Evolutionary conservation across 1,140 invertebrate genomes (phyloP), one percentile per base, ranked within the genome.

Genomic region (Stegodyphus dumicola): DNA sequence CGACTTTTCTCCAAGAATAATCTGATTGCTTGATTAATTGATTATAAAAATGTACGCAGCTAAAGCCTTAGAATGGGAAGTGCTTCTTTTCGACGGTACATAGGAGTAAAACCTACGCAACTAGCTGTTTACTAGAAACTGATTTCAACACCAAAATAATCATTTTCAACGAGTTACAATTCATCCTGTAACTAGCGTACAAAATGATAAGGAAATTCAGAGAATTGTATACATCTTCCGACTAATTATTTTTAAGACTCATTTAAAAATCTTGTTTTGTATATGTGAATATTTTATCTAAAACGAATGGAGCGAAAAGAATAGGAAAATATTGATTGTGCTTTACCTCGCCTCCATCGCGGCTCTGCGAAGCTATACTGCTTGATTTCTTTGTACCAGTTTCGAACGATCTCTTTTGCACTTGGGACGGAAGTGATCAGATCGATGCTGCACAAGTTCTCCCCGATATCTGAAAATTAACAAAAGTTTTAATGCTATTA

Each of bases 371-470:
- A 83, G 13, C 80, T 83, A n/a, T 75, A 83, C 11, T 83, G 52
- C 33, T 83, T 83, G n/a, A 83, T 83, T 64, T 83, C 80, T 52
- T 33, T 66, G 10, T 83, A 83, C 80, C 80, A 83, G 60, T 75
- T 67, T 9, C 54, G 69, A 0, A 75, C 80, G 11, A 83, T 83
- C 15, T 70, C 15, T 48, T 83, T 67, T 7, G 80, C 70, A 48
- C 56, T 83, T 6, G 69, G 13, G 11, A 15, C 51, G 0, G 80
- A 66, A 17, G 51, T 56, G 13, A 74, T 15, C 3, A 83, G 17
- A 48, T 83, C 69, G 13, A 83, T 75, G 13, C 60, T 53, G n/a
- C 60, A 53, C 49, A 83, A 53, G 48, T n/a, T 83, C 48, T 83
- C 80, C 0, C 80, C 80, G 6, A 74, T 75, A 53, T 83, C 80